phyloP scores from a whole-genome alignment of 2,113 vertebrate genomes.

The Burhinus oedicnemus region DNA sequence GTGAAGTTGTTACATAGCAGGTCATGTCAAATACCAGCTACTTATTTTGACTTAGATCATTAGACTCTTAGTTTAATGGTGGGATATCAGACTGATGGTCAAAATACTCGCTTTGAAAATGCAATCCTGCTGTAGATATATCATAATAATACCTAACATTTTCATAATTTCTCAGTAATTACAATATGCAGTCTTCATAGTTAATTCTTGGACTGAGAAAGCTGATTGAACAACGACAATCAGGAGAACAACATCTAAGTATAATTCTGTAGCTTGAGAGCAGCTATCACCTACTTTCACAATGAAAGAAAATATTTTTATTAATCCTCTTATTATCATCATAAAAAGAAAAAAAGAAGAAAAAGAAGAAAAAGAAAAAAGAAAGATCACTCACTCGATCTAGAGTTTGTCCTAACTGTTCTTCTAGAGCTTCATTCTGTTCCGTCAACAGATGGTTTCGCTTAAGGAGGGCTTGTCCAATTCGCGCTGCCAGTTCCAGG shows the following conservation, averaged over 20 bases:
- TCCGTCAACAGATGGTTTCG: conserved; percentile 90
- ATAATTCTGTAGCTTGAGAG: background rate
- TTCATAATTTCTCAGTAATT: background rate
- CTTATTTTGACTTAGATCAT: background rate
- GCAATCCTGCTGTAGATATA: background rate
- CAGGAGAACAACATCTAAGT: background rate
- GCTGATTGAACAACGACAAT: background rate
- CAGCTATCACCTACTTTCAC: background rate
- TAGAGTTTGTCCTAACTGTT: conserved; percentile 88
- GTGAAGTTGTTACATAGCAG: background rate
- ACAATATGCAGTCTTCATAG: background rate
- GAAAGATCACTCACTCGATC: conserved; percentile 84
- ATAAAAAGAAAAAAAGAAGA: background rate
- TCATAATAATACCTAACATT: background rate
- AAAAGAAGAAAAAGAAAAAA: background rate
- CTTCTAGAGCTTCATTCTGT: conserved; percentile 91
- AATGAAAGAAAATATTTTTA: background rate
- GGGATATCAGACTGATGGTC: background rate
- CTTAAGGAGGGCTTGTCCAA: conserved; percentile 95
- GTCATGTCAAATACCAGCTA: background rate
- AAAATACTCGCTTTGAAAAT: background rate
- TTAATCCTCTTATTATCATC: background rate
- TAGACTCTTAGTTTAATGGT: background rate
- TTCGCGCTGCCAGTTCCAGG: conserved; percentile 94
- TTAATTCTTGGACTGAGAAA: background rate